Conservation (phyloP, 2,888 invertebrate genomes). For the Tiliacea aurago region DNA sequence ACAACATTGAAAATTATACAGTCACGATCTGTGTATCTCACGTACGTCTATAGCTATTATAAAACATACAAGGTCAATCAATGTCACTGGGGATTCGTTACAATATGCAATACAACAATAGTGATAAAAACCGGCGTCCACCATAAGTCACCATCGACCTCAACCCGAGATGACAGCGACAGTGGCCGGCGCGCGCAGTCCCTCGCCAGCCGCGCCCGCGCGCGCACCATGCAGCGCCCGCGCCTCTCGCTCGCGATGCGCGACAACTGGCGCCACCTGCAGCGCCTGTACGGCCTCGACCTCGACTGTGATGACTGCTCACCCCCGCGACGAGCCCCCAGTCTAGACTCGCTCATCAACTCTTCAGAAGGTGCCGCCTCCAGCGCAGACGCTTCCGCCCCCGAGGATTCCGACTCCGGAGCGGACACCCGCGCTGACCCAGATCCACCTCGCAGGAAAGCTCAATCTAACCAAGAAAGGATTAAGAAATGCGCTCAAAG, state of each 20-base stretch:
- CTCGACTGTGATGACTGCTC: conserved; percentile 80
- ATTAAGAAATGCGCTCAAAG: conserved; percentile 86
- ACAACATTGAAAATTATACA: conserved; percentile 33
- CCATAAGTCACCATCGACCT: conserved; percentile 69
- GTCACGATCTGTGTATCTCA: conserved; percentile 44
- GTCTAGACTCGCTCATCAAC: conserved; percentile 93
- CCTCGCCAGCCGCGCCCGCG: conserved; percentile 82
- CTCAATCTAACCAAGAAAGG: conserved; percentile 72
- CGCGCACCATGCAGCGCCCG: conserved; percentile 90
- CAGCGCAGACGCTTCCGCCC: conserved; percentile 91
- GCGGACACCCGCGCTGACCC: conserved; percentile 91
- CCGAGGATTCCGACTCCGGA: conserved; percentile 92
- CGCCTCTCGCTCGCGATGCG: conserved; percentile 89
- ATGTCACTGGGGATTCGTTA: conserved; percentile 54
- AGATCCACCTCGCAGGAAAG: conserved; percentile 78
- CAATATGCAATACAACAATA: conserved; percentile 54
- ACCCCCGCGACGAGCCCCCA: conserved; percentile 88
- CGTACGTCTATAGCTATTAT: conserved; percentile 21
- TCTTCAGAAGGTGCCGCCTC: conserved; percentile 92
- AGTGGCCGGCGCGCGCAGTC: conserved; percentile 76
- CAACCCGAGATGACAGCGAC: conserved; percentile 69
- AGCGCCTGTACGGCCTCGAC: conserved; percentile 88
- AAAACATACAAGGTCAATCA: conserved; percentile 58
- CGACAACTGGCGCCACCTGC: conserved; percentile 89
- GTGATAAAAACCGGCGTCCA: conserved; percentile 61